Percentiles rank a stretch among this genome's conserved stretches.
Evolutionary conservation across 2,888 invertebrate species (phyloP).

Genomic region (Ormyrus pomaceus): DNA sequence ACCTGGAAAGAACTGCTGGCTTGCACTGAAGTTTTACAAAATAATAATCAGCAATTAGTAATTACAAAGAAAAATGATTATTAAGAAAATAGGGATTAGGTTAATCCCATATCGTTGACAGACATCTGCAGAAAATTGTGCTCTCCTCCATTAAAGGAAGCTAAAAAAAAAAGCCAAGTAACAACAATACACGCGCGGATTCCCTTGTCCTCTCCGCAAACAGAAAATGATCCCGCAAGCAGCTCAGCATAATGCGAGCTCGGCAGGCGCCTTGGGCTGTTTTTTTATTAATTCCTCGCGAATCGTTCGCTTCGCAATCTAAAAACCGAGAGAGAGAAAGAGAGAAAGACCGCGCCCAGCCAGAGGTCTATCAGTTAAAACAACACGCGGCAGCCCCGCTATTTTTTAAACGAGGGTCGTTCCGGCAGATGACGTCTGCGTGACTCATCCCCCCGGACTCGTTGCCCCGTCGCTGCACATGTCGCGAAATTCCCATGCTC

Average conservation of each 20-base stretch:
- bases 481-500: slow-evolving; percentile 53
- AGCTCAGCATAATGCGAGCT: slow-evolving; percentile 3
- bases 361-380: slow-evolving; percentile 54
- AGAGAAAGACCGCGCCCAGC: not conserved
- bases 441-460: slow-evolving; percentile 21
- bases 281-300: slow-evolving; percentile 55
- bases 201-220: slow-evolving; percentile 46
- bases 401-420: slow-evolving; percentile 26
- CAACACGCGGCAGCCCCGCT: slow-evolving; percentile 29
- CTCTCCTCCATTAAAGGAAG: not conserved
- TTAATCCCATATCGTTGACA: too few relatives aligned
- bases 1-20: too few relatives aligned
- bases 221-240: slow-evolving; percentile 33
- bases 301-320: slow-evolving; percentile 1
- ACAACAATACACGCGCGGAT: slow-evolving; percentile 14
- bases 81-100: too few relatives aligned
- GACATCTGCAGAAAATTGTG: too few relatives aligned
- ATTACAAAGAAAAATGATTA: too few relatives aligned
- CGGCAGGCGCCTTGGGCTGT: slow-evolving; percentile 35
- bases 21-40: too few relatives aligned
- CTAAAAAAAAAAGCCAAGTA: slow-evolving; percentile 4
- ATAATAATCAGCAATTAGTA: too few relatives aligned
- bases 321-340: not conserved
- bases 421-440: slow-evolving; percentile 45
- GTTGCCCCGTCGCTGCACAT: slow-evolving; percentile 20